These are phyloP conservation scores for Caenorhabditis macrosperma DNA, from an alignment of 2,888 invertebrate species.

Conservation along the genomic window DNA sequence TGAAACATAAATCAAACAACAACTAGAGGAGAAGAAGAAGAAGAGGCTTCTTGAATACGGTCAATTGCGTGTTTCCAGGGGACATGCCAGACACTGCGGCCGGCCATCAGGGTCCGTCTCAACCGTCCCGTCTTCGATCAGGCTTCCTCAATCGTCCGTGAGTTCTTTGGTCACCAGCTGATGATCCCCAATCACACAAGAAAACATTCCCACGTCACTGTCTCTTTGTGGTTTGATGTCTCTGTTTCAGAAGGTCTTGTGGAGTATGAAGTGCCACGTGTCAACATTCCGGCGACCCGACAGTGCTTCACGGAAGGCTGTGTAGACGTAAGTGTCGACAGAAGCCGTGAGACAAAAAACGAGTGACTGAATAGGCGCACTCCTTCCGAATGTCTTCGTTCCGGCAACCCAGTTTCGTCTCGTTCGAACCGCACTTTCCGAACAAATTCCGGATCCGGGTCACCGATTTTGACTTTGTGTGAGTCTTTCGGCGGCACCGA, in stretches of 20 bases:
- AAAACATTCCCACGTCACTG: background rate
- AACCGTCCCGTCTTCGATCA: slow-evolving; percentile 72
- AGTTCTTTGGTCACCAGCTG: slow-evolving; percentile 43
- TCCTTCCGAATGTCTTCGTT: slow-evolving; percentile 69
- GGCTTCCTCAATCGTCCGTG: slow-evolving; percentile 72
- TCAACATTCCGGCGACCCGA: slow-evolving; percentile 74
- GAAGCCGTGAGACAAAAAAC: slow-evolving; percentile 6
- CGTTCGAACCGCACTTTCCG: slow-evolving; percentile 70
- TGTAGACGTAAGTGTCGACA: slow-evolving; percentile 67
- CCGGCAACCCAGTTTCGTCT: slow-evolving; percentile 67
- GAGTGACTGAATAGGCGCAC: slow-evolving; percentile 60
- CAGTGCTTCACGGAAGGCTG: slow-evolving; percentile 80
- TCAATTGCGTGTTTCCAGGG: slow-evolving; percentile 33
- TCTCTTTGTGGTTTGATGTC: background rate
- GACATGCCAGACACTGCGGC: slow-evolving; percentile 47
- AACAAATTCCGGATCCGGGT: slow-evolving; percentile 71
- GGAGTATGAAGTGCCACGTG: slow-evolving; percentile 75
- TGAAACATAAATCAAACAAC: slow-evolving; percentile 13
- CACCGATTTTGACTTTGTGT: slow-evolving; percentile 73
- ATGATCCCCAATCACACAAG: background rate
- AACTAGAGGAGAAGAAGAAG: slow-evolving; percentile 11
- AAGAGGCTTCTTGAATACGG: slow-evolving; percentile 11
- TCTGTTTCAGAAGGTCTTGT: slow-evolving; percentile 76
- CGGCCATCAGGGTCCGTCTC: slow-evolving; percentile 71
- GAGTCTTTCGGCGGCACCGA: slow-evolving; percentile 35